Percentiles rank a stretch among this genome's conserved stretches.
Evolutionary conservation across 2,113 vertebrate genomes (phyloP).

Genomic region (Gnathonemus echidnorhynchus): DNA sequence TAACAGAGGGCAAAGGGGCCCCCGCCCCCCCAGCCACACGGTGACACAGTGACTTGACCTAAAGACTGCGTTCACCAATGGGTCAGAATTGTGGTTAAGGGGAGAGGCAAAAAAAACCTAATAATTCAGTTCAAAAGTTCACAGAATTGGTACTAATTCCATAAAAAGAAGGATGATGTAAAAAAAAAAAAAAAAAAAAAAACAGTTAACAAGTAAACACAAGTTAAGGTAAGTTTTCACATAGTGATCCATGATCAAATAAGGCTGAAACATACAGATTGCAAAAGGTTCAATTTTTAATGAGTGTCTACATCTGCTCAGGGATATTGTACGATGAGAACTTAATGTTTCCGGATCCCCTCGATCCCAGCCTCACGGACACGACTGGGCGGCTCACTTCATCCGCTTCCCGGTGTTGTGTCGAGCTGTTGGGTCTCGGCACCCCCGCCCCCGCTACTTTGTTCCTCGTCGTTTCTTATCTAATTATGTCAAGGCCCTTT

Average conservation of each 20-base stretch:
- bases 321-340: neutral
- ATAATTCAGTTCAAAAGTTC: slow-evolving; percentile 35
- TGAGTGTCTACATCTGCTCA: neutral
- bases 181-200: neutral
- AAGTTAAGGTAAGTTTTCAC: neutral
- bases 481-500: slow-evolving; percentile 9
- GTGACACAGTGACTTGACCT: slow-evolving; percentile 34
- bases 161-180: neutral
- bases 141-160: slow-evolving; percentile 11
- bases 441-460: neutral
- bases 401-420: neutral
- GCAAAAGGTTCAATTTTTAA: neutral
- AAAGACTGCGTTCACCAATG: slow-evolving; percentile 30
- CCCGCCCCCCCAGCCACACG: slow-evolving; percentile 42
- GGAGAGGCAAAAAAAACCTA: slow-evolving; percentile 26
- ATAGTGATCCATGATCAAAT: neutral
- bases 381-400: neutral
- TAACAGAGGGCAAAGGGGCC: slow-evolving; percentile 57
- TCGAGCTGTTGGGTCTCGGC: neutral
- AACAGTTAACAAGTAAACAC: neutral
- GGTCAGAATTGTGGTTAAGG: slow-evolving; percentile 32
- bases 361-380: neutral
- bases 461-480: slow-evolving; percentile 9
- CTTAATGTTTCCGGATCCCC: neutral
- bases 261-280: neutral